Evolutionary conservation across 2,888 invertebrate genomes (phyloP), one percentile per base, ranked within the genome.

Genomic region (Xestia rhomboidea): DNA sequence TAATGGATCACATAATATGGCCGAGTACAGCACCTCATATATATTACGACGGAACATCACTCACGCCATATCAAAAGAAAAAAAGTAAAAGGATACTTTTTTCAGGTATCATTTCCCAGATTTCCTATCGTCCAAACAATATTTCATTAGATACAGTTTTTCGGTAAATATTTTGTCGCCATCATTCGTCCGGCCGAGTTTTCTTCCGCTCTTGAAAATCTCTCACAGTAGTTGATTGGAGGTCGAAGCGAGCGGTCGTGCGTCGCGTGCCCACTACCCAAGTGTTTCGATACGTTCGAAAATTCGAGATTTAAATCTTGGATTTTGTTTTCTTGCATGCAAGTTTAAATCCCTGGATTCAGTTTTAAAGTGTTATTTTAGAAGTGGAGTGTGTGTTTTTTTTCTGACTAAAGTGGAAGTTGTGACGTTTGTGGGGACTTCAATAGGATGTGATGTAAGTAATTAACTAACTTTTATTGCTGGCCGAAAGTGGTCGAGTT

Each of bases 91-190:
- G 68, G 13, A 62, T 49, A 68, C 38, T 51, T 41, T 68, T 18
- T 44, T 18, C 81, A 83, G 73, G 83, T 87, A 82, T 86, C 66
- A 81, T 78, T 76, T 74, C 30, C 46, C 74, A 76, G 73, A 84
- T 86, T 77, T 85, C 86, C 80, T 74, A 68, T 74, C 69, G 54
- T 75, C 74, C 79, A 85, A 89, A 89, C 85, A 90, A 90, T 90
- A 89, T 90, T 90, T 90, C 87, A 88, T 88, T 89, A 89, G 81
- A 68, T 72, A 73, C 66, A 77, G 78, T 83, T 79, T 85, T 82
- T 80, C 84, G 73, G 78, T 82, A 87, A 89, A 88, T 86, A 86
- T 75, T 88, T 88, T 87, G 86, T 87, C 78, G 69, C 67, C 46
- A 54, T 38, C 21, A 41, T 67, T 34, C 49, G 72, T 38, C 70